A percentile compares a stretch with the other conserved stretches of the same genome.
Conservation (phyloP, 2,888 invertebrate species). For the Lithophane socia region DNA sequence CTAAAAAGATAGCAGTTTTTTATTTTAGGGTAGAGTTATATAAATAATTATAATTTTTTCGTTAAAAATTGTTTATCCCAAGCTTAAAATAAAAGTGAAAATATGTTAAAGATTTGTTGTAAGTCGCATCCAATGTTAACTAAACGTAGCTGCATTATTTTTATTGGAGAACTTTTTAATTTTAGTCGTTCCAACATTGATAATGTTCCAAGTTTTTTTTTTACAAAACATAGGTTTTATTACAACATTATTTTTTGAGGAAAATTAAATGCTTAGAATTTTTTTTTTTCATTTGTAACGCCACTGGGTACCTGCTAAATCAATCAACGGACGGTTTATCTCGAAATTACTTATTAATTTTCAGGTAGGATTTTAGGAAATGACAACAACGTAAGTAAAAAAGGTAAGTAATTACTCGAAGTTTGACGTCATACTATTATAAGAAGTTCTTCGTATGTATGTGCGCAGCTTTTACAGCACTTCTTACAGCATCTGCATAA, state of each 20-base stretch:
- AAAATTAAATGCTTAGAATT: neutral
- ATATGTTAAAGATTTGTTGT: neutral
- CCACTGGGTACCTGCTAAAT: too few relatives aligned
- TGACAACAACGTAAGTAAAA: neutral
- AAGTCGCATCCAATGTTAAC: slow-evolving; percentile 1
- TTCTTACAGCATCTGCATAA: neutral
- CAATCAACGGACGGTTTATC: neutral
- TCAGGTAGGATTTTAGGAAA: neutral
- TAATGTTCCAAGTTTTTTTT: slow-evolving; percentile 4
- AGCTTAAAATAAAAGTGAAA: neutral
- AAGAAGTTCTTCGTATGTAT: neutral
- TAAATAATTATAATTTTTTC: neutral
- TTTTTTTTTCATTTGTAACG: neutral
- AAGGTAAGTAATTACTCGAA: neutral
- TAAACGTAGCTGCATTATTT: slow-evolving; percentile 34
- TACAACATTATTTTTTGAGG: neutral
- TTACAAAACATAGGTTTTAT: neutral
- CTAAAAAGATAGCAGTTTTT: neutral
- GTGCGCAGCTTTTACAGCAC: too few relatives aligned
- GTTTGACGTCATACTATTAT: neutral
- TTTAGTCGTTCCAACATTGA: neutral
- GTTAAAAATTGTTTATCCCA: neutral
- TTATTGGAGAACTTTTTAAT: slow-evolving; percentile 12
- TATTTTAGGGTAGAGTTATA: neutral
- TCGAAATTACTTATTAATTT: neutral